These are phyloP conservation scores for Burhinus bistriatus DNA, from an alignment of 2,113 vertebrate genomes.

Conservation along the genomic window DNA sequence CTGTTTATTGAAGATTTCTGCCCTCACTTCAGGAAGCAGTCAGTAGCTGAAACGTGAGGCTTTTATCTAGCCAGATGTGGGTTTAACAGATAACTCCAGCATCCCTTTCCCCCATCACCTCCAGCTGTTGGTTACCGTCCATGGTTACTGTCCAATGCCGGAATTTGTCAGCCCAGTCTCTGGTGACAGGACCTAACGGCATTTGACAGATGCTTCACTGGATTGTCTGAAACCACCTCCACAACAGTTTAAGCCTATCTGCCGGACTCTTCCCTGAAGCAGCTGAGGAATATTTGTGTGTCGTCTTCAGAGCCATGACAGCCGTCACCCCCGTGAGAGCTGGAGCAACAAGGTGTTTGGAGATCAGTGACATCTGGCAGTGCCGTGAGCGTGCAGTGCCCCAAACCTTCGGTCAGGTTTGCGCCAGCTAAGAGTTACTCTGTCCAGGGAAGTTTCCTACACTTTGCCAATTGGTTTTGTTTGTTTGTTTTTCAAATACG, in stretches of 20 bases:
- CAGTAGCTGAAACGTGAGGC: neutral
- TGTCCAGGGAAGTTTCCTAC: neutral
- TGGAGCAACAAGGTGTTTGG: neutral
- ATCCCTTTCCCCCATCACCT: neutral
- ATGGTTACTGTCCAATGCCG: neutral
- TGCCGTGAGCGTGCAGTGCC: no score
- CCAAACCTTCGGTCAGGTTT: neutral
- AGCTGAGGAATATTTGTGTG: neutral
- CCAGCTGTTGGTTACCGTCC: neutral
- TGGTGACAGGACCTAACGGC: neutral
- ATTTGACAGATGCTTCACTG: neutral
- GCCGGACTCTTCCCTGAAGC: neutral
- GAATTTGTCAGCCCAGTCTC: neutral
- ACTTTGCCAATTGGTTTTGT: neutral
- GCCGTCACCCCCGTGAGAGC: neutral
- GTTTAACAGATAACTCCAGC: neutral
- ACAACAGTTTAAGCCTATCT: neutral
- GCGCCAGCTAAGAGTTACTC: neutral
- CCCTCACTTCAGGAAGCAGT: neutral
- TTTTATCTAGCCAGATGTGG: neutral
- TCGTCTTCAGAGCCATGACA: neutral
- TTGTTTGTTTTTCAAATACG: neutral
- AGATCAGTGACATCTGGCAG: neutral
- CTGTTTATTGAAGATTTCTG: neutral
- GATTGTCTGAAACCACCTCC: neutral